Percentiles rank a stretch among this genome's conserved stretches.
Evolutionary conservation across 2,113 vertebrate species (phyloP).

Genomic region (Lethenteron camtschaticum): DNA sequence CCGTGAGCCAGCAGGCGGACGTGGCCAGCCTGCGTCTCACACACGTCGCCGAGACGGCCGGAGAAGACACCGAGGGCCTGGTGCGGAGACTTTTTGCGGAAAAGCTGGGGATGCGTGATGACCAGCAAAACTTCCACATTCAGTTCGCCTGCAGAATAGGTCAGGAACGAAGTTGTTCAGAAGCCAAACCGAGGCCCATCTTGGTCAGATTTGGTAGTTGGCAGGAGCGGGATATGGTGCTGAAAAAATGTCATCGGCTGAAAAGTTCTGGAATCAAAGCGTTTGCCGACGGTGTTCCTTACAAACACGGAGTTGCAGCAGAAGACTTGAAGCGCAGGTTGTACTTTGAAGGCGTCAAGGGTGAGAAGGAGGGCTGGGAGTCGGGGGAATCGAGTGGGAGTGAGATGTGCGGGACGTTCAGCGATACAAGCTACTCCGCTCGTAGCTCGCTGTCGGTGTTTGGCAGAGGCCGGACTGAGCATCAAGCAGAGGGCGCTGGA

Average conservation of each 20-base stretch:
- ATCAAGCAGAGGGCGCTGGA: no score
- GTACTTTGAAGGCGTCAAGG: no score
- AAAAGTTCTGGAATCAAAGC: constrained; percentile 83
- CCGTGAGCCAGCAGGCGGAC: constrained; percentile 52
- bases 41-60: constrained; percentile 71
- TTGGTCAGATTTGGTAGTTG: constrained; percentile 72
- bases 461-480: no score
- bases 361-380: no score
- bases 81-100: constrained; percentile 68
- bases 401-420: no score
- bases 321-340: no score
- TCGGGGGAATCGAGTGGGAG: no score
- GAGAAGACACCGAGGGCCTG: constrained; percentile 44
- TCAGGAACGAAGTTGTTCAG: constrained; percentile 72
- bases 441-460: no score
- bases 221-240: constrained; percentile 70
- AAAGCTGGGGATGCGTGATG: constrained; percentile 74
- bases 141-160: constrained; percentile 81
- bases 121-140: constrained; percentile 53
- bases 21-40: constrained; percentile 67
- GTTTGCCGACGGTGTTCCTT: constrained; percentile 34
- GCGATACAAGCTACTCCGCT: no score
- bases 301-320: no score
- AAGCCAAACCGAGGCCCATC: constrained; percentile 64
- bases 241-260: constrained; percentile 95